A percentile compares a stretch with the other conserved stretches of the same genome.
These are phyloP conservation scores for Eulithis prunata DNA, from an alignment of 2,888 invertebrate genomes.

Conservation along the genomic window DNA sequence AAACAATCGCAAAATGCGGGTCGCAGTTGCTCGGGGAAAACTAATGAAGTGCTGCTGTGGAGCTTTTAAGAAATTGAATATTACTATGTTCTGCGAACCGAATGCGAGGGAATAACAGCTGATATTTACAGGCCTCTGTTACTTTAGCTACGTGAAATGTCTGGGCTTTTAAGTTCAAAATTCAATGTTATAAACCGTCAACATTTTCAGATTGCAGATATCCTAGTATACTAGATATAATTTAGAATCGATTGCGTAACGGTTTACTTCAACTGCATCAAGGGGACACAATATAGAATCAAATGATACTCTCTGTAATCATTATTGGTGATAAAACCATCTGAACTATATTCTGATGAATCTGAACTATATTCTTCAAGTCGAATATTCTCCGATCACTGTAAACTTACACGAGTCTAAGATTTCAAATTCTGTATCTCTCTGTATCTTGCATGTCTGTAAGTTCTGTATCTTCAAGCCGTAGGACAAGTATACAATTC, in stretches of 20 bases:
- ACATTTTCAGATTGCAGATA: too few relatives aligned
- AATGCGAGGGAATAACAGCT: conserved; percentile 24
- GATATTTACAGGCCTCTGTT: conserved; percentile 9
- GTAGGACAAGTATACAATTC: conserved; percentile 33
- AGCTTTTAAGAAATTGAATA: conserved; percentile 76
- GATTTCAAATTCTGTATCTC: background rate
- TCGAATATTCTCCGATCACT: background rate
- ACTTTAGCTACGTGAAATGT: background rate
- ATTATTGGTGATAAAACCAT: too few relatives aligned
- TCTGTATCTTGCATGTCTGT: conserved; percentile 24
- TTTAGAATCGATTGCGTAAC: too few relatives aligned
- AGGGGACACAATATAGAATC: too few relatives aligned
- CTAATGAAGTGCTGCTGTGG: conserved; percentile 70
- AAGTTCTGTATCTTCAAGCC: conserved; percentile 32
- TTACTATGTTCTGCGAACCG: conserved; percentile 48
- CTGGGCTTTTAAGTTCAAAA: too few relatives aligned
- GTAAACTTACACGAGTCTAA: background rate
- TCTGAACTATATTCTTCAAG: too few relatives aligned
- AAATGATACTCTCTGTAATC: too few relatives aligned
- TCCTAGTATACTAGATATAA: too few relatives aligned
- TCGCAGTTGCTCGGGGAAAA: conserved; percentile 63
- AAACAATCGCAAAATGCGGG: conserved; percentile 72
- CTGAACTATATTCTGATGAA: too few relatives aligned
- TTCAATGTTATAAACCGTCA: too few relatives aligned
- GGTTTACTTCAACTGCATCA: too few relatives aligned